Evolutionary conservation across 1,140 invertebrate genomes (phyloP).

Genomic region (Pogonomyrmex barbatus): DNA sequence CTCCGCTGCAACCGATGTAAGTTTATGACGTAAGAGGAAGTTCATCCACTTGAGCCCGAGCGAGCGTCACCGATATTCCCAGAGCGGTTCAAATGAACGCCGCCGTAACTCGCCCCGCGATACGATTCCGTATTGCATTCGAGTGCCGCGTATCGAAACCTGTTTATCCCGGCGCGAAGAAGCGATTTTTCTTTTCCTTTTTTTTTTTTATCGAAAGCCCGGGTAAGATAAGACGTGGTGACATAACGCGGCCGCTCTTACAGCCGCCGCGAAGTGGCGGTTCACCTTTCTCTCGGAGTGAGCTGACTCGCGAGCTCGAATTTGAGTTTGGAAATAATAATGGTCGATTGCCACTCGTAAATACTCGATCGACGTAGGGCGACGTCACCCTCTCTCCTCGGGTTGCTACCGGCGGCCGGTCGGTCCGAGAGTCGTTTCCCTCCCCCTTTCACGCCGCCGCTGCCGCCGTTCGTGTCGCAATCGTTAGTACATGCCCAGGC

Average conservation of each 20-base stretch:
- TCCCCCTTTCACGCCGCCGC: constrained; percentile 35
- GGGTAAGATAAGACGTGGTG: constrained; percentile 26
- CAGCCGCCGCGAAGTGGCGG: constrained; percentile 9
- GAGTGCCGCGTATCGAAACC: constrained; percentile 11
- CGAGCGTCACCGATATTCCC: constrained; percentile 53
- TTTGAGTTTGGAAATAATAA: constrained; percentile 73
- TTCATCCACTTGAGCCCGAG: constrained; percentile 29
- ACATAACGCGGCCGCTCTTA: constrained; percentile 43
- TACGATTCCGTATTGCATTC: constrained; percentile 15
- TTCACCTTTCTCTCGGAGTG: constrained; percentile 68
- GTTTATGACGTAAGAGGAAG: constrained; percentile 52
- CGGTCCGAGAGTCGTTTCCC: not conserved
- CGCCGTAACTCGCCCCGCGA: not conserved
- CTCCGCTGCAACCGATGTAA: not conserved
- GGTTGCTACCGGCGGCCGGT: not conserved
- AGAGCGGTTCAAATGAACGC: constrained; percentile 19
- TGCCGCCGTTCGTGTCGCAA: constrained; percentile 69
- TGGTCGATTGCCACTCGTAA: constrained; percentile 57
- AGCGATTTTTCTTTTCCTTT: not conserved
- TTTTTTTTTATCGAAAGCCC: not conserved
- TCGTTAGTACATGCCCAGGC: constrained; percentile 68
- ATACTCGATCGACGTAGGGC: constrained; percentile 63
- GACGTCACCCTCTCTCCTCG: constrained; percentile 52
- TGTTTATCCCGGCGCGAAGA: constrained; percentile 32
- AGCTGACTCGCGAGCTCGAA: constrained; percentile 62